Percentiles rank a stretch among this genome's conserved stretches.
Conservation (phyloP, 2,888 invertebrate genomes). For the Luperina nickerlii region DNA sequence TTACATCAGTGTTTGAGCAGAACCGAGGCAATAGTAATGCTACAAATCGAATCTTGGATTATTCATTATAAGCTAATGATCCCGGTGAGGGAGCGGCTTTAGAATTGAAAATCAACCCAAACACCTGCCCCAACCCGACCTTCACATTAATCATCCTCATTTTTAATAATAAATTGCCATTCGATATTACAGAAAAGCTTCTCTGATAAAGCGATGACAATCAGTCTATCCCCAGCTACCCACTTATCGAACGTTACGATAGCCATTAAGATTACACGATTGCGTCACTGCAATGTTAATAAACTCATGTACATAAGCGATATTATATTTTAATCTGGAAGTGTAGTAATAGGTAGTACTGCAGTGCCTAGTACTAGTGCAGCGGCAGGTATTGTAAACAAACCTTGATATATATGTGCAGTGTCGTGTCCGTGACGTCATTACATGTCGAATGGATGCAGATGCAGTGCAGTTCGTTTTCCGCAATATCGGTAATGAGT, state of each 20-base stretch:
- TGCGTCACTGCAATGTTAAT: constrained; percentile 9
- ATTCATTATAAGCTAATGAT: no score
- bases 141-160: background rate
- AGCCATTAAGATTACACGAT: background rate
- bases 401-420: constrained; percentile 15
- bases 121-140: background rate
- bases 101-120: background rate
- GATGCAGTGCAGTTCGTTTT: background rate
- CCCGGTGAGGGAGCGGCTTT: no score
- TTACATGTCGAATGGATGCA: background rate
- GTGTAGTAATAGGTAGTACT: background rate
- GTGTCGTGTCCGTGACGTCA: background rate
- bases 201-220: background rate
- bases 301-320: background rate
- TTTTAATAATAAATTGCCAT: background rate
- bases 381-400: background rate
- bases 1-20: no score
- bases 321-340: background rate
- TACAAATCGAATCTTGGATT: no score
- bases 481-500: background rate
- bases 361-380: background rate
- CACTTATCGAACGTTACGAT: constrained; percentile 7
- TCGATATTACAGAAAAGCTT: constrained; percentile 8
- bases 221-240: background rate
- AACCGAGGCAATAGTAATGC: no score